Evolutionary conservation across 2,888 invertebrate genomes (phyloP).

Genomic region (Plagodis pulveraria): DNA sequence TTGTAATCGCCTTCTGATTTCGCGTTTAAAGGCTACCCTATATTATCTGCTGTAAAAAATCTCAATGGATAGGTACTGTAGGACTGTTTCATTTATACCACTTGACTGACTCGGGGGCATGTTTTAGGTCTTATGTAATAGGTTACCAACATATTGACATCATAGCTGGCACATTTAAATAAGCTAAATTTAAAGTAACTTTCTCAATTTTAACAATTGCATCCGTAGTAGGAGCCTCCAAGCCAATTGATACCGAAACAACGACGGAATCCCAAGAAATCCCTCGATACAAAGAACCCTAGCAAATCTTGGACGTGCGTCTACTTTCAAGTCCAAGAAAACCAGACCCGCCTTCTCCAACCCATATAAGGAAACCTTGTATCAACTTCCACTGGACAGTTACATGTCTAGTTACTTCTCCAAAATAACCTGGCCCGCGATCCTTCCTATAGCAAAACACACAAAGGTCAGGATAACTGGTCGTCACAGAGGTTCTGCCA

Average conservation of each 20-base stretch:
- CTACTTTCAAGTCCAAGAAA: constrained; percentile 40
- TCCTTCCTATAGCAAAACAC: constrained; percentile 31
- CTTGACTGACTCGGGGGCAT: no score
- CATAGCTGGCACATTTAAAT: no score
- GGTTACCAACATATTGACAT: no score
- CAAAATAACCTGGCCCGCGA: constrained; percentile 38
- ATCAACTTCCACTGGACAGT: constrained; percentile 21
- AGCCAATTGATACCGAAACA: constrained; percentile 58
- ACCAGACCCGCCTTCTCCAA: constrained; percentile 11
- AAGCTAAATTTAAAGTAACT: no score
- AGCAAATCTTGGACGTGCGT: constrained; percentile 55
- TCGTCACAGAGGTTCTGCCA: constrained; percentile 47
- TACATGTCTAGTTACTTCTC: constrained; percentile 49
- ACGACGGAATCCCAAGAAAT: constrained; percentile 59
- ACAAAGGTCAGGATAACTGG: constrained; percentile 46
- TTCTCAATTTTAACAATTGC: not conserved
- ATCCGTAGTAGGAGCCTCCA: constrained; percentile 19
- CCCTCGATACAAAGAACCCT: constrained; percentile 56
- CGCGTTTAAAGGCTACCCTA: no score
- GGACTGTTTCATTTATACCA: no score
- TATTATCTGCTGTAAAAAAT: no score
- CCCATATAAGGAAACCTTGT: constrained; percentile 5
- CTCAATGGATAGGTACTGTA: no score
- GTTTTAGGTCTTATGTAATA: no score
- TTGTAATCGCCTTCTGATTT: no score